Evolutionary conservation across 2,113 vertebrate genomes (phyloP), one percentile per base, ranked within the genome.

Genomic region (Orientallactaga bullata): DNA sequence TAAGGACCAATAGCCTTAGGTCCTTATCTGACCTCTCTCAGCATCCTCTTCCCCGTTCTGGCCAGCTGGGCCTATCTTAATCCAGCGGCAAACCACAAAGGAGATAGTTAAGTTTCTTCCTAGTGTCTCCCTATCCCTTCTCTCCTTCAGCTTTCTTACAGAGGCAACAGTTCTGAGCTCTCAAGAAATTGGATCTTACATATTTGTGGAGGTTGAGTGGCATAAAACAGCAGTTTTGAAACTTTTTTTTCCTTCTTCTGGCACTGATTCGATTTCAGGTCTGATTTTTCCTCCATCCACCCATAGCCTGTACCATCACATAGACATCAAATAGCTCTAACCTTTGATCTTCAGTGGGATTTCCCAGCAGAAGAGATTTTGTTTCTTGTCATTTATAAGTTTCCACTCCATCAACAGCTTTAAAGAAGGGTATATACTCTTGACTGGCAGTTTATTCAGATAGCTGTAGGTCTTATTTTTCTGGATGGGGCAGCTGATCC

Each of bases 341-440:
- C 98, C 82, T 94, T 98, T 98, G 91, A 99, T 99, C 95, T 99
- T 78, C 63, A 99, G 98, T 12, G 99, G 99, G 96, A 99, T 99
- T 96, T 96, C 93, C 98, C 99, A 99, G 97, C 99, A 99, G 97
- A 99, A 99, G 61, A 99, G 89, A 96, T 98, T 95, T 30, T 98
- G 66, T 1, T 81, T 68, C 65, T 95, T 35, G 74, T 99, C 99
- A 37, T 99, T 99, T 73, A 21, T 63, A 96, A 99, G 98, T 91
- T 99, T 98, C 99, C 99, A 99, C 93, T 99, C 85, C 94, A 99
- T 99, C 61, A 99, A 97, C 95, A 99, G 95, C 96, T 98, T 99
- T 63, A 99, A 97, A 16, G 96, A 58, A 20, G 99, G 99, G 95
- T 99, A 99, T 72, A 98, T 98, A 0, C 20, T 68, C 97, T 99